Evolutionary conservation across 2,113 vertebrate genomes (phyloP), one percentile per base, ranked within the genome.

Genomic region (Natator depressus): DNA sequence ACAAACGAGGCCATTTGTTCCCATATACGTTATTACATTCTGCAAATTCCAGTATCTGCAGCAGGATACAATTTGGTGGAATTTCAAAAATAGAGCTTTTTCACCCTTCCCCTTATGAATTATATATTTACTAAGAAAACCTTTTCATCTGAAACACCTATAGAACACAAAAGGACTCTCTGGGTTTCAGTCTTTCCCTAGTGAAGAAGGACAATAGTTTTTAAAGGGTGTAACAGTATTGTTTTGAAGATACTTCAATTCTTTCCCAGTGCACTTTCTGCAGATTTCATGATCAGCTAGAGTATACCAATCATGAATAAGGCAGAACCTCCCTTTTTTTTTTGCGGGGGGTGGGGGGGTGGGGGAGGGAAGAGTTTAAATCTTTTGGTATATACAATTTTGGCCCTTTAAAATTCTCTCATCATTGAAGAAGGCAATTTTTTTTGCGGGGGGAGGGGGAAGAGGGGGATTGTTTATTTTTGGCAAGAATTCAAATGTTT

Each of bases 21-120:
- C 5, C 59, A 38, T 49, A 38, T 46, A 10, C 8, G 62, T 14
- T 9, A 54, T 29, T 5, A 12, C 35, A 3, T 22, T 85, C 29
- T 20, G 20, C 2, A 29, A 0, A 0, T n/a, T 89, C 16, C 13
- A 19, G 17, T 17, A 72, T 62, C 76, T 76, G 79, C 82, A 84
- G n/a, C 86, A 80, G 11, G 3, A 54, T 93, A 76, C 2, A 49
- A 14, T 25, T 16, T 0, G 2, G 1, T 76, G 65, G 22, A 5
- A 57, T 55, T 49, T 78, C 29, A 87, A 25, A 78, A 78, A 24
- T 20, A 19, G 10, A 31, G 7, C 12, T 53, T 75, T 13, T 17
- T n/a, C 29, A 19, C 16, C 76, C 46, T 27, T 16, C 24, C 19
- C 12, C 24, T 87, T 79, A 62, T 75, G 5, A 10, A 0, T 14